Base-by-base conservation (phyloP, 2,797 vertebrate species). In the Percopsis omiscomaycus region DNA sequence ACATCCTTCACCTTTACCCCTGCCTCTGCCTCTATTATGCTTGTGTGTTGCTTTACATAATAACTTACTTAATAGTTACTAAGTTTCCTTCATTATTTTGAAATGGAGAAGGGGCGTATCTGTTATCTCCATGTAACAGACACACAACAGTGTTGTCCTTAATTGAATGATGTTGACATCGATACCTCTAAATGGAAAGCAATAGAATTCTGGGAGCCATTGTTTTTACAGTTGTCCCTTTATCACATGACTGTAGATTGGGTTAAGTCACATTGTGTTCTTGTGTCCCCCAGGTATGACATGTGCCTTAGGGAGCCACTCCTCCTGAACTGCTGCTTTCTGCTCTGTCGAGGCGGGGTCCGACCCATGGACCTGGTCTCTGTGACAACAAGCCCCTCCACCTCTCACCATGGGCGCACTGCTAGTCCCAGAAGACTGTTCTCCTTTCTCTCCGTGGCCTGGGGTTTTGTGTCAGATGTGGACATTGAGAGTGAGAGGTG, bases 401-500 rank as follows among this genome's bases (percentile, higher is more conserved):
- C 88, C 3, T 85, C 92, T 16, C 88, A 84, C 68, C 92, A 89
- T 50, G 87, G 84, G 49, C 88, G 71, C 0, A 37, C 74, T 1
- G 61, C 84, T 28, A 64, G 75, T 47, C 88, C 91, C 51, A 89
- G 81, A 63, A 94, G 93, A 57, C 88, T 93, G 32, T 97, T 95
- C 81, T 98, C 96, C 73, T 96, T 97, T 86, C 91, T 98, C n/a
- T 94, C 94, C 4, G 94, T 98, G 71, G 96, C 96, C 68, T 97
- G 96, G 96, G 96, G 96, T 52, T 94, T 98, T 50, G 93, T 98
- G 69, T 97, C 96, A 0, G 96, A 98, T 2, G 96, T 97, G 55
- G 96, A 98, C 79, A 95, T 96, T 4, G 96, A 96, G 78, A 98
- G 95, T n/a, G 96, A 98, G 84, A 93, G 94, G 90, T 92, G 54